These are phyloP conservation scores for Zaprionus tsacasi DNA, from an alignment of 1,140 invertebrate species.

Conservation along the genomic window DNA sequence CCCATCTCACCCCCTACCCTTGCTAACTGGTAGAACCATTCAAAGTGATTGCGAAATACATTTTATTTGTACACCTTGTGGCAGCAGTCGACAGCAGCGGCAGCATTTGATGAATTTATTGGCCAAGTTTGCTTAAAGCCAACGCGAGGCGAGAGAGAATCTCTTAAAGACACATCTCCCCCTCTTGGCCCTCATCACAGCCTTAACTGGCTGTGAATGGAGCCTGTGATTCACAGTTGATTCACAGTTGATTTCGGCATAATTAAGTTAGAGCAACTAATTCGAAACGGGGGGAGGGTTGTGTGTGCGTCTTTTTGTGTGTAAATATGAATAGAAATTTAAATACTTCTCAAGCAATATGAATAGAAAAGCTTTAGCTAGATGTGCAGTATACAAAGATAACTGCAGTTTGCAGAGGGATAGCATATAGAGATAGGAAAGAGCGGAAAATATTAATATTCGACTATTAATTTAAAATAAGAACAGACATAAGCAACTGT, in stretches of 20 bases:
- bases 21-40: slow-evolving; percentile 44
- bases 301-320: background rate
- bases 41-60: slow-evolving; percentile 69
- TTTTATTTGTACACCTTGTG: slow-evolving; percentile 17
- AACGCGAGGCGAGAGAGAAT: too few relatives aligned
- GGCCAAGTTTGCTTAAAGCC: slow-evolving; percentile 32
- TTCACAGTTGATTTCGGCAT: slow-evolving; percentile 72
- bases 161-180: slow-evolving; percentile 12
- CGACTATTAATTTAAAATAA: too few relatives aligned
- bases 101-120: slow-evolving; percentile 49
- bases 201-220: slow-evolving; percentile 57
- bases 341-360: background rate
- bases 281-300: background rate
- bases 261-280: slow-evolving; percentile 72
- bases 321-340: background rate
- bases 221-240: slow-evolving; percentile 67
- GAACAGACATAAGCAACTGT: too few relatives aligned
- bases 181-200: background rate
- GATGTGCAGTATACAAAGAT: background rate
- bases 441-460: background rate
- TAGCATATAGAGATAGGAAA: background rate
- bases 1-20: slow-evolving; percentile 26
- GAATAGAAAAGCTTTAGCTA: background rate
- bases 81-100: background rate
- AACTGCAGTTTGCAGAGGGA: too few relatives aligned